These are phyloP conservation scores for Zaprionus bogoriensis DNA, from an alignment of 2,888 invertebrate genomes.

Conservation along the genomic window DNA sequence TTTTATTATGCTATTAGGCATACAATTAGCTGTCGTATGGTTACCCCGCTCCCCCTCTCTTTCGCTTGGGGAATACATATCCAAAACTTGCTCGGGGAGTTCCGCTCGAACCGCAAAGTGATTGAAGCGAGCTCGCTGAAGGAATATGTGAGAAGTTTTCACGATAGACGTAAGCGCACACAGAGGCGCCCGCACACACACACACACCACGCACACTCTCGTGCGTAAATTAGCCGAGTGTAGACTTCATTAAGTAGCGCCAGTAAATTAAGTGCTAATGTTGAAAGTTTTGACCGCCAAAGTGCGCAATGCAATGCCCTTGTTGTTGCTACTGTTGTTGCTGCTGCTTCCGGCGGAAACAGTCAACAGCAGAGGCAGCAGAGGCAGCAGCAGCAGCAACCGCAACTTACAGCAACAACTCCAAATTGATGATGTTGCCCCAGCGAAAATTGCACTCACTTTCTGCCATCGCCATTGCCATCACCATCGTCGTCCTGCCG, in stretches of 20 bases:
- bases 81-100: background rate
- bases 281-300: conserved; percentile 72
- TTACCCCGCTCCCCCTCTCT: background rate
- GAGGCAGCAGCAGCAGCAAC: conserved; percentile 23
- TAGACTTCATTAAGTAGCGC: conserved; percentile 78
- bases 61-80: background rate
- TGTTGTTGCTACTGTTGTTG: conserved; percentile 35
- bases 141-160: conserved; percentile 44
- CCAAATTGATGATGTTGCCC: conserved; percentile 72
- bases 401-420: conserved; percentile 26
- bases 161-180: conserved; percentile 13
- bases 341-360: conserved; percentile 66
- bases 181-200: background rate
- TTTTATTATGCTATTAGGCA: too few species aligned
- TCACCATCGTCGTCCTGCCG: conserved; percentile 53
- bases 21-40: background rate
- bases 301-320: conserved; percentile 56
- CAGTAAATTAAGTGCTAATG: conserved; percentile 78
- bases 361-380: conserved; percentile 48
- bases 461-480: conserved; percentile 43
- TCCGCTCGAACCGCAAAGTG: conserved; percentile 11
- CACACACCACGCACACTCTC: conserved; percentile 28
- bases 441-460: conserved; percentile 76
- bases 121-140: conserved; percentile 17
- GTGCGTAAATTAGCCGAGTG: conserved; percentile 76